Conservation (phyloP, 2,113 vertebrate genomes). For the Syngnathoides biaculeatus region DNA sequence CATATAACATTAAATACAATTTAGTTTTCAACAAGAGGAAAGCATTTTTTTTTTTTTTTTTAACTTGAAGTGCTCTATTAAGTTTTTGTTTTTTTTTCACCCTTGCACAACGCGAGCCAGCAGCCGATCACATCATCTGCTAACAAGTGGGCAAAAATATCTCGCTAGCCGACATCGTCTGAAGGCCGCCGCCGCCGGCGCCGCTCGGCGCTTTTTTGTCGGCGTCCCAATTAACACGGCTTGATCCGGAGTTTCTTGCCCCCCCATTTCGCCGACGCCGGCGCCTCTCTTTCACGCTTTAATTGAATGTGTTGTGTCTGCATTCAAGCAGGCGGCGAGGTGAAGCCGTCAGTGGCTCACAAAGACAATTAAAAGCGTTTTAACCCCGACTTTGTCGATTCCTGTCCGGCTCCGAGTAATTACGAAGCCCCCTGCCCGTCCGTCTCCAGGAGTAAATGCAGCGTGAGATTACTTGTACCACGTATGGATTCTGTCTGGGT, state of each 20-base stretch:
- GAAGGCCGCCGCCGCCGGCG: neutral
- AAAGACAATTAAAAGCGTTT: constrained; percentile 2
- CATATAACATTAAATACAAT: too few species aligned
- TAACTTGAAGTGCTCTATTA: too few species aligned
- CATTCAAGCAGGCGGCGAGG: constrained; percentile 1
- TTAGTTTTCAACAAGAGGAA: too few species aligned
- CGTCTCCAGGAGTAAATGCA: neutral
- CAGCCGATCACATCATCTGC: neutral
- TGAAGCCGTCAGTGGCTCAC: neutral
- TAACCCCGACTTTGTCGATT: constrained; percentile 4
- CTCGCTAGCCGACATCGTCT: neutral
- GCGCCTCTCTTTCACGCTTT: neutral
- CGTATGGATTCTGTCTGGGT: neutral
- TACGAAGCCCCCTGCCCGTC: neutral
- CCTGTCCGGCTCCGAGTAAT: neutral
- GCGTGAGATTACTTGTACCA: neutral
- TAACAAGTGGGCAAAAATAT: neutral
- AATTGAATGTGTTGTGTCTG: neutral
- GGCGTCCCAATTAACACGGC: neutral
- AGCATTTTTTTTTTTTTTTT: too few species aligned
- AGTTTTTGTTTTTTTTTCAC: neutral
- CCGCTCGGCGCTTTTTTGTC: neutral
- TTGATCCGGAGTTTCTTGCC: neutral
- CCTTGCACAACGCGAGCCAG: neutral
- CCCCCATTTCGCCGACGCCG: neutral